These are phyloP conservation scores for Nymphalis urticae DNA, from an alignment of 2,888 invertebrate genomes.

Conservation along the genomic window DNA sequence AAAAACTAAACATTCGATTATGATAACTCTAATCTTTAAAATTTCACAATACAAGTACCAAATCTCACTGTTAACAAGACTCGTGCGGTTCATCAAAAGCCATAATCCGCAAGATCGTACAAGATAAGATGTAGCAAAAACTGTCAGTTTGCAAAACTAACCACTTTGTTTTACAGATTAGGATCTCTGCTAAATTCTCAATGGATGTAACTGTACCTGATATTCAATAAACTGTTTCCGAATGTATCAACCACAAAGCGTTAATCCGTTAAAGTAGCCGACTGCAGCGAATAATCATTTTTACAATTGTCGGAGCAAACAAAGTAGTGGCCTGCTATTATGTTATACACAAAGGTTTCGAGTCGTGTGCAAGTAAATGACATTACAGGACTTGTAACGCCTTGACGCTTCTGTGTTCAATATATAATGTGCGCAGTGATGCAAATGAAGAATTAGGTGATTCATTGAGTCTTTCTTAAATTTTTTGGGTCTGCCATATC, in stretches of 20 bases:
- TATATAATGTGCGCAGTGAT: constrained; percentile 63
- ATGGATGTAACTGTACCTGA: constrained; percentile 77
- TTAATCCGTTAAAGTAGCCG: constrained; percentile 80
- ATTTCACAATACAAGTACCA: constrained; percentile 20
- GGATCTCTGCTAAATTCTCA: constrained; percentile 69
- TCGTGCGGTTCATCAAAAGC: constrained; percentile 54
- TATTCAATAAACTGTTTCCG: constrained; percentile 56
- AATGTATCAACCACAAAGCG: constrained; percentile 43
- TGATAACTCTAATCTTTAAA: constrained; percentile 21
- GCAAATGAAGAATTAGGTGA: constrained; percentile 61
- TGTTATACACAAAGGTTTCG: constrained; percentile 58
- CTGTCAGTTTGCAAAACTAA: constrained; percentile 63
- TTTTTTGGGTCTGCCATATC: constrained; percentile 43
- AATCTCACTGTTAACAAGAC: constrained; percentile 41
- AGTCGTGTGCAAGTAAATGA: constrained; percentile 55
- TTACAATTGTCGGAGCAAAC: constrained; percentile 66
- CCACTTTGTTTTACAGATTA: constrained; percentile 76
- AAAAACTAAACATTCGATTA: constrained; percentile 11
- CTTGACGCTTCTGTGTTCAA: constrained; percentile 62
- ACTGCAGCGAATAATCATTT: constrained; percentile 56
- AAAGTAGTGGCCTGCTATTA: constrained; percentile 61
- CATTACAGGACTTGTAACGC: constrained; percentile 62
- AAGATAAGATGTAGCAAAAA: constrained; percentile 45
- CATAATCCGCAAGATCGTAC: constrained; percentile 44
- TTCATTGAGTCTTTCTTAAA: constrained; percentile 48